Evolutionary conservation across 2,113 vertebrate species (phyloP).

Genomic region (Stegastes partitus): DNA sequence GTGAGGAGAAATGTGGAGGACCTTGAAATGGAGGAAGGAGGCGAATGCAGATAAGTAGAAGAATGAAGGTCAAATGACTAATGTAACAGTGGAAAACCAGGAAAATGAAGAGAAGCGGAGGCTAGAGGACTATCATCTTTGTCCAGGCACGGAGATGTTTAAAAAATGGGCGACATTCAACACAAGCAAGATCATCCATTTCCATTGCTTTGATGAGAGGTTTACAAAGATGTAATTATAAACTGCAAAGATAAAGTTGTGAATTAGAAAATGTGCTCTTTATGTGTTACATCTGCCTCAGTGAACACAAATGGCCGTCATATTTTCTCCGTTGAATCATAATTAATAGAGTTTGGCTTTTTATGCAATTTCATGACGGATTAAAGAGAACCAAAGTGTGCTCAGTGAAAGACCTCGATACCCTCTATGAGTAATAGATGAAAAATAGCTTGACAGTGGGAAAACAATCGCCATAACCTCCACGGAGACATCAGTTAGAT

Average conservation of each 20-base stretch:
- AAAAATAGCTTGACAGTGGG: neutral
- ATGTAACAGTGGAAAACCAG: neutral
- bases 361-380: no score
- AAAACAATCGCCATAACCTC: neutral
- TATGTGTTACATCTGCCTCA: no score
- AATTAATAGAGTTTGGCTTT: no score
- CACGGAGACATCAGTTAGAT: neutral
- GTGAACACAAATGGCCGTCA: no score
- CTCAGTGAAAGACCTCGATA: neutral
- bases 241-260: neutral
- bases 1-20: conserved; percentile 31
- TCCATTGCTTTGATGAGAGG: neutral
- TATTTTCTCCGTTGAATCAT: no score
- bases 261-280: neutral
- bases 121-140: neutral
- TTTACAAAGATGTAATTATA: neutral
- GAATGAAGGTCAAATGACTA: conserved; percentile 32
- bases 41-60: conserved; percentile 43
- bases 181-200: neutral
- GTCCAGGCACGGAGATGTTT: neutral
- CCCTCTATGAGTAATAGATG: neutral
- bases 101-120: neutral
- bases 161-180: neutral
- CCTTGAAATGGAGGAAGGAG: conserved; percentile 17
- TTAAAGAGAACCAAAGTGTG: neutral